A percentile compares a stretch with the other conserved stretches of the same genome.
phyloP scores from a whole-genome alignment of 2,797 vertebrate genomes.

The Gastrophryne carolinensis region DNA sequence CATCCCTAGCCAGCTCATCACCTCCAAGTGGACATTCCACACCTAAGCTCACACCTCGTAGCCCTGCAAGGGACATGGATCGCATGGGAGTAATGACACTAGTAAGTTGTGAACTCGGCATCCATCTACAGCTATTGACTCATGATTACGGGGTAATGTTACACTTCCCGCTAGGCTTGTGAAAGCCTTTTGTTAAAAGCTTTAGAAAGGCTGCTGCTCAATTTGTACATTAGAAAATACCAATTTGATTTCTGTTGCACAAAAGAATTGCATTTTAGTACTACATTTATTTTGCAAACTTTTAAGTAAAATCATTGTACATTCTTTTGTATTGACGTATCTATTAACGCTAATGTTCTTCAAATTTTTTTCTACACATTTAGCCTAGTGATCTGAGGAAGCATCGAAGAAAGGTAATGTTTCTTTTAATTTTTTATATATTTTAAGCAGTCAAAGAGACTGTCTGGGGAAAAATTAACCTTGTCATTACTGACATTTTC shows the following conservation, averaged over 20 bases:
- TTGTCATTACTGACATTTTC: too few species aligned
- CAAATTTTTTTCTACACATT: slow-evolving; percentile 55
- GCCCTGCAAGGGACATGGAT: slow-evolving; percentile 93
- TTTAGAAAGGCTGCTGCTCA: not conserved
- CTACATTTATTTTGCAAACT: not conserved
- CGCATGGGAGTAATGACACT: slow-evolving; percentile 97
- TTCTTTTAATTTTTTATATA: not conserved
- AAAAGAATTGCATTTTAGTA: not conserved
- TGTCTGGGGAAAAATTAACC: too few species aligned
- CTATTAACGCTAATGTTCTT: not conserved
- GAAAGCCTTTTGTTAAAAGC: too few species aligned
- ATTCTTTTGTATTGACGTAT: not conserved
- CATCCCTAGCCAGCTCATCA: slow-evolving; percentile 92
- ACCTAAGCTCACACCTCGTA: slow-evolving; percentile 92
- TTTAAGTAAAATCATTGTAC: not conserved
- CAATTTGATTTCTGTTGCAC: not conserved
- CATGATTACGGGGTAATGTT: not conserved
- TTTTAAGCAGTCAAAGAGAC: not conserved
- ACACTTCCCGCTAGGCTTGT: not conserved
- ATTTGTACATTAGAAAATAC: not conserved
- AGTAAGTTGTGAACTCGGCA: slow-evolving; percentile 67
- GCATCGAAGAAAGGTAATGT: slow-evolving; percentile 93
- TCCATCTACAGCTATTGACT: not conserved
- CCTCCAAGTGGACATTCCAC: slow-evolving; percentile 96
- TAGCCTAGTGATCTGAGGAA: slow-evolving; percentile 98